Evolutionary conservation across 1,140 invertebrate species (phyloP), one percentile per base, ranked within the genome.

Genomic region (Araneus ventricosus): DNA sequence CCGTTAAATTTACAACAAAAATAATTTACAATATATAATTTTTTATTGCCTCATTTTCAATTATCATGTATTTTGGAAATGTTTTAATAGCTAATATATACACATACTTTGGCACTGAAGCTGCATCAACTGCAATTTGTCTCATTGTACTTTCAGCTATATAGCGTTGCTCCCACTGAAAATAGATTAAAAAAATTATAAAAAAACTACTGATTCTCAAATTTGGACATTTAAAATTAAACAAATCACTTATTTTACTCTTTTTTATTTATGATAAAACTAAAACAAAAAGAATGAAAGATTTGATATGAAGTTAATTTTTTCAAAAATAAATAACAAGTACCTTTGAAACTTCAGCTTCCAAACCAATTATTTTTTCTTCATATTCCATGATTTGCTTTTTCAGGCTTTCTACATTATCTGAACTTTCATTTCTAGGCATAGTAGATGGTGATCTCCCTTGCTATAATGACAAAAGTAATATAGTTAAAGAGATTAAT

Each of bases 41-140:
- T 14, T 52, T 52, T 14, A 14, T 17, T 52, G 45, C 3, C 45
- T 52, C 17, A 2, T 14, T 52, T 52, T 52, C 41, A 4, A 2
- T 52, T 52, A 52, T 14, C 10, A 52, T 52, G 17, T 52, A 4
- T 45, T 52, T 14, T 6, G 10, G 0, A 0, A 8, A 2, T 52
- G 10, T 52, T 17, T 52, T 52, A 14, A 45, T 2, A 17, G 17
- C 17, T 17, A 52, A 14, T 52, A 27, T 17, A 45, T 93, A 94
- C 70, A 95, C 96, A 95, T 95, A 98, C 97, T 98, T 98, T 94
- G 97, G 97, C 95, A 98, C 97, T 95, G 97, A 97, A 70, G 97
- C 97, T 88, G 97, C 97, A 95, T 98, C 97, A 75, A 98, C 97
- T 37, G 97, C 97, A 67, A 97, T 97, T 95, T 98, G 98, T 75